These are phyloP conservation scores for Cervus canadensis DNA, from an alignment of 2,113 vertebrate genomes.

Conservation along the genomic window DNA sequence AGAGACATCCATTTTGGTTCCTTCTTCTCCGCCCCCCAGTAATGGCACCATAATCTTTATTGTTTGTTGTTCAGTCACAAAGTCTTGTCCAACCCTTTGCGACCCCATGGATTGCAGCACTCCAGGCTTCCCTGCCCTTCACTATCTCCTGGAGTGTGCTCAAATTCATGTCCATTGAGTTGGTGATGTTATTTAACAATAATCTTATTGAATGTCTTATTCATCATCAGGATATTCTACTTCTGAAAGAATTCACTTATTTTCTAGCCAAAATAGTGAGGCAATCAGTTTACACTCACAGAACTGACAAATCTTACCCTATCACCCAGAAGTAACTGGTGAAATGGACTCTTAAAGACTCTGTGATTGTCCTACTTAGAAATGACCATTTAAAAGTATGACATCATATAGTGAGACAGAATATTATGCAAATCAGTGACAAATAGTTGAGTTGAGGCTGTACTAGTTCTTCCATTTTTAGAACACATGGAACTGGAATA, in stretches of 20 bases:
- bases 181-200: background rate
- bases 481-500: background rate
- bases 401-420: background rate
- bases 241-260: background rate
- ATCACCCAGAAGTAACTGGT: background rate
- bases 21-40: background rate
- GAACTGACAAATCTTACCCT: background rate
- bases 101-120: background rate
- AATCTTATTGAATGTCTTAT: background rate
- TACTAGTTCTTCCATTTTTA: background rate
- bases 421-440: background rate
- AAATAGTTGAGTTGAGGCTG: background rate
- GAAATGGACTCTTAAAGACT: background rate
- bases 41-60: background rate
- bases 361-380: background rate
- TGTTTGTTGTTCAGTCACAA: background rate
- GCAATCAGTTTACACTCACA: background rate
- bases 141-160: background rate
- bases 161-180: background rate
- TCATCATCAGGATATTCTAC: background rate
- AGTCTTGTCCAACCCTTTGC: background rate
- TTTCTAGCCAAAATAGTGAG: background rate
- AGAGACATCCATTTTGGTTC: background rate
- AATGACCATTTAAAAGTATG: background rate
- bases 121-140: background rate